Conservation (phyloP, 2,113 vertebrate genomes). For the Heliornis fulica region DNA sequence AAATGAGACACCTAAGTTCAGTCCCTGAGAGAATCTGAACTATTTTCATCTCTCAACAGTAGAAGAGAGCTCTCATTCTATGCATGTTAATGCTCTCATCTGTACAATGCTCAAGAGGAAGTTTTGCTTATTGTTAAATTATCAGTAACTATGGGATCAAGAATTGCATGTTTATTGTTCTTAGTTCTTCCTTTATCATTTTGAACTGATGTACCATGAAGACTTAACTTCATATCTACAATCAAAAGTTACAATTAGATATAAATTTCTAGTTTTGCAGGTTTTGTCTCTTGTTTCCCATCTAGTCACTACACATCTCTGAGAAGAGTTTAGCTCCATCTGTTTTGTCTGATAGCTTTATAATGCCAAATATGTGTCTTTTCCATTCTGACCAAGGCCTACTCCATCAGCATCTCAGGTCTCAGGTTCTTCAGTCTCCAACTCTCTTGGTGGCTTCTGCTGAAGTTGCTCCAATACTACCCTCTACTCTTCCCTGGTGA, state of each 20-base stretch:
- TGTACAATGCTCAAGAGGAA: not conserved
- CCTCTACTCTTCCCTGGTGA: not conserved
- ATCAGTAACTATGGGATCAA: not conserved
- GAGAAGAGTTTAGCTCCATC: not conserved
- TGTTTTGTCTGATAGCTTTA: not conserved
- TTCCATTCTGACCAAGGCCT: not conserved
- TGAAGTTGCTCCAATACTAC: not conserved
- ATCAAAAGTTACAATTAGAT: not conserved
- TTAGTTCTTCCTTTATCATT: not conserved
- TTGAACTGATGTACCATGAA: not conserved
- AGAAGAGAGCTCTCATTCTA: not conserved
- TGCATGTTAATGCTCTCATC: not conserved
- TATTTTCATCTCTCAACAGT: not conserved
- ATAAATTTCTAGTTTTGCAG: not conserved
- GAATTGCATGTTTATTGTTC: not conserved
- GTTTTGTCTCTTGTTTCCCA: not conserved
- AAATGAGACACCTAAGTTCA: not conserved
- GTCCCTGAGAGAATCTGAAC: not conserved
- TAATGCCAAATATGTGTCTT: not conserved
- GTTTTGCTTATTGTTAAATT: not conserved
- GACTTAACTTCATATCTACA: not conserved
- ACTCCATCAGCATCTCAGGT: not conserved
- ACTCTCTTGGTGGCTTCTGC: not conserved
- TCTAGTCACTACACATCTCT: not conserved
- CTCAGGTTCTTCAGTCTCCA: not conserved